A percentile compares a stretch with the other conserved stretches of the same genome.
These are phyloP conservation scores for Aurelia aurita DNA, from an alignment of 30 jellyfish, hydroid and myxozoan genomes.

Conservation along the genomic window DNA sequence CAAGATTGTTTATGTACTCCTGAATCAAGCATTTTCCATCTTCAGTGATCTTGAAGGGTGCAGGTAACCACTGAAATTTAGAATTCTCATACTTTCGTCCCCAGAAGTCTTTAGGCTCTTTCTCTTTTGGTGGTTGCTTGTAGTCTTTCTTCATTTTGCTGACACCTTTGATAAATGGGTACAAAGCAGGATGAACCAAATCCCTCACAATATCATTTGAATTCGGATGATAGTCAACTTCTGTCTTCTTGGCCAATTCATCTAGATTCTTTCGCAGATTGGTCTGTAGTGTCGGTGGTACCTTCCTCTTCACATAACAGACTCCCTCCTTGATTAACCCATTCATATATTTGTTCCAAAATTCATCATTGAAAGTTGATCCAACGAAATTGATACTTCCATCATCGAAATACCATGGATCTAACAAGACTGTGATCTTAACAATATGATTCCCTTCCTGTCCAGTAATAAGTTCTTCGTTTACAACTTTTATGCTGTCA, in stretches of 20 bases:
- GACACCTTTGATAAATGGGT: constrained; percentile 72
- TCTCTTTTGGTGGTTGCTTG: constrained; percentile 12
- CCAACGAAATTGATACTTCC: constrained; percentile 43
- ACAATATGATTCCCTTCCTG: constrained; percentile 37
- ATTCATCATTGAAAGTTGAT: constrained; percentile 49
- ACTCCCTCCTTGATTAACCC: constrained; percentile 75
- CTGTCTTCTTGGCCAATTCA: constrained; percentile 64
- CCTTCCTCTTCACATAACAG: constrained; percentile 60
- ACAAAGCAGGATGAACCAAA: constrained; percentile 85
- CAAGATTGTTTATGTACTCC: constrained; percentile 78
- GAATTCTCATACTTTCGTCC: constrained; percentile 80
- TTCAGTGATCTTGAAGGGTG: constrained; percentile 74
- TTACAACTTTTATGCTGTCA: constrained; percentile 26
- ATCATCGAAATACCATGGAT: background rate
- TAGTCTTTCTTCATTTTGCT: constrained; percentile 38
- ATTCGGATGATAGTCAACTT: constrained; percentile 82
- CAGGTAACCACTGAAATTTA: constrained; percentile 83
- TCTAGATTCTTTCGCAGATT: constrained; percentile 55
- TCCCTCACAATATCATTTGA: constrained; percentile 81
- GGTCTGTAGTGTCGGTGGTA: constrained; percentile 41
- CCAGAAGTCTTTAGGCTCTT: constrained; percentile 71
- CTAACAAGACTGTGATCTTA: constrained; percentile 16
- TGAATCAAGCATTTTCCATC: constrained; percentile 70
- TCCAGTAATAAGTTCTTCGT: constrained; percentile 15
- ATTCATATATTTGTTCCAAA: constrained; percentile 65